phyloP scores from a whole-genome alignment of 2,113 vertebrate species.

The Tonatia bakeri region DNA sequence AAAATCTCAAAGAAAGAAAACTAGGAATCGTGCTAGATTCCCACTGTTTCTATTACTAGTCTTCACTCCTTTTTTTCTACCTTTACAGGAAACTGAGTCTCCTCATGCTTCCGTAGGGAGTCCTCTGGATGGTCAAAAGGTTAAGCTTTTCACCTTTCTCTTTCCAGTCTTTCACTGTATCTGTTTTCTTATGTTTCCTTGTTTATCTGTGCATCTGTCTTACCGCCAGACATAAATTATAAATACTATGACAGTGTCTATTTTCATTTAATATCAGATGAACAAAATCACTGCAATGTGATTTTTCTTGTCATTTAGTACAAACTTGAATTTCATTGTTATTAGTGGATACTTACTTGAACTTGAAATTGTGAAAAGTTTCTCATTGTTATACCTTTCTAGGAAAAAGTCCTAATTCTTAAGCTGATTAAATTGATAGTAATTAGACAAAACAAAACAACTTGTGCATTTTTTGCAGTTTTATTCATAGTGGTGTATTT shows the following conservation, averaged over 20 bases:
- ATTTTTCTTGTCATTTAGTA: neutral
- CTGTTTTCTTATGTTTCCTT: neutral
- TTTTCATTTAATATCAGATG: neutral
- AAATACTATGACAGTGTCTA: neutral
- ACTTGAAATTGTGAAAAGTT: neutral
- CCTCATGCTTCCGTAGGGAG: constrained; percentile 79
- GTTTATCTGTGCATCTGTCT: neutral
- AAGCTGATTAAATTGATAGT: neutral
- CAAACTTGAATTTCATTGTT: neutral
- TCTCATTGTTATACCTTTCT: neutral
- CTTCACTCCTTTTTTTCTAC: constrained; percentile 78
- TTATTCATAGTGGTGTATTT: neutral
- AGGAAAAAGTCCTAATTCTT: neutral
- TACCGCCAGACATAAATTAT: neutral
- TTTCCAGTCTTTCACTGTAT: neutral
- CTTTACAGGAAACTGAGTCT: constrained; percentile 82
- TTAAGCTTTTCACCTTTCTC: constrained; percentile 72
- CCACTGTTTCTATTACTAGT: constrained; percentile 38
- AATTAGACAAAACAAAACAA: neutral
- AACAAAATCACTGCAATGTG: neutral
- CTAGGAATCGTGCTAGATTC: neutral
- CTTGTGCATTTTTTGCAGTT: neutral
- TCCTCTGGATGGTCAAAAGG: constrained; percentile 84
- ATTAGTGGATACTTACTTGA: neutral
- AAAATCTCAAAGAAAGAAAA: constrained; percentile 46